phyloP scores from a whole-genome alignment of 2,888 invertebrate species.

The Cybosia mesomella region DNA sequence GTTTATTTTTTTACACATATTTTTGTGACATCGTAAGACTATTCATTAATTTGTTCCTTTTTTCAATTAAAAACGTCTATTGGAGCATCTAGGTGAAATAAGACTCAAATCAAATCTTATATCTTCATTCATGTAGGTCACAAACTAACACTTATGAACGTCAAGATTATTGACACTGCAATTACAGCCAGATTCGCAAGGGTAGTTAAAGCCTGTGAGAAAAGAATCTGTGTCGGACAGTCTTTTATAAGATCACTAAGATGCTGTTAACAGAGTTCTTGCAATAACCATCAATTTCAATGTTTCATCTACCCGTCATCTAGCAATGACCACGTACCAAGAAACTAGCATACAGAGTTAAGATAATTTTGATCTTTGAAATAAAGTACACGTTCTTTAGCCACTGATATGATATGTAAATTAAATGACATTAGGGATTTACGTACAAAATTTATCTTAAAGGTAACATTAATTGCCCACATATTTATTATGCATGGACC shows the following conservation, averaged over 20 bases:
- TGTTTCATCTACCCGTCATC: not conserved
- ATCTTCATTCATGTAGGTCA: too few relatives aligned
- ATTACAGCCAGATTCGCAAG: not conserved
- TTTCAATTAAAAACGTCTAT: too few relatives aligned
- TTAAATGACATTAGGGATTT: not conserved
- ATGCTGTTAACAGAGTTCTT: not conserved
- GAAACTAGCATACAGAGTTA: not conserved
- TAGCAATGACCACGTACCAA: not conserved
- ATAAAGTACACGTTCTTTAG: not conserved
- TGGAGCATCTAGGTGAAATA: too few relatives aligned
- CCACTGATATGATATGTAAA: not conserved
- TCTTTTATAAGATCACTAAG: not conserved
- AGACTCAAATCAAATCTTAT: too few relatives aligned
- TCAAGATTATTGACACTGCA: too few relatives aligned
- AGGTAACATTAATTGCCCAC: constrained; percentile 4
- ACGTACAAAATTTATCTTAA: constrained; percentile 7
- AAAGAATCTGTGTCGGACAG: too few relatives aligned
- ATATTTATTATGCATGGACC: constrained; percentile 5
- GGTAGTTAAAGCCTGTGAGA: not conserved
- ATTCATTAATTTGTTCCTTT: too few relatives aligned
- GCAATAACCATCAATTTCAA: not conserved
- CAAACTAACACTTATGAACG: too few relatives aligned
- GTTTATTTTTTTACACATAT: too few relatives aligned
- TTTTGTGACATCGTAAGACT: too few relatives aligned
- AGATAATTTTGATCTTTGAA: constrained; percentile 4